These are phyloP conservation scores for Hypena proboscidalis DNA, from an alignment of 2,888 invertebrate genomes.

Conservation along the genomic window DNA sequence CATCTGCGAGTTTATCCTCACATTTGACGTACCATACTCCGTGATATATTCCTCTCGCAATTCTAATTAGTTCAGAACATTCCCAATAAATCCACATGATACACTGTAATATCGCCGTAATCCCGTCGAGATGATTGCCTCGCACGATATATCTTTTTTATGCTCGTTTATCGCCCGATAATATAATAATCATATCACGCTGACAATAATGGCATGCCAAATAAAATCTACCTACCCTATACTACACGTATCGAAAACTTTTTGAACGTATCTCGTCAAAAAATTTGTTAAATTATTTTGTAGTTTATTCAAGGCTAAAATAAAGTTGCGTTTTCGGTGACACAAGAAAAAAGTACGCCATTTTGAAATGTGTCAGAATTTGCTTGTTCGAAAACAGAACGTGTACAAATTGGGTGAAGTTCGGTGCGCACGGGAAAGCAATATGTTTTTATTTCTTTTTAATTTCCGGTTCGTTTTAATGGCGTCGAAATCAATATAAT, in stretches of 20 bases:
- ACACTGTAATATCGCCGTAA: slow-evolving; percentile 76
- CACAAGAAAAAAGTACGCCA: slow-evolving; percentile 39
- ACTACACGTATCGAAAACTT: slow-evolving; percentile 56
- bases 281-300: slow-evolving; percentile 5
- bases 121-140: slow-evolving; percentile 77
- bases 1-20: not conserved
- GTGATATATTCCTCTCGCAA: slow-evolving; percentile 25
- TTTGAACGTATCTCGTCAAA: slow-evolving; percentile 41
- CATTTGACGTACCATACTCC: not conserved
- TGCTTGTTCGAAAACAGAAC: slow-evolving; percentile 75
- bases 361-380: slow-evolving; percentile 53
- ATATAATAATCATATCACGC: slow-evolving; percentile 83
- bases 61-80: slow-evolving; percentile 65
- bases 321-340: slow-evolving; percentile 42
- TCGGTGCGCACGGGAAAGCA: slow-evolving; percentile 81
- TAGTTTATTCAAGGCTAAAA: slow-evolving; percentile 7
- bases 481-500: slow-evolving; percentile 85
- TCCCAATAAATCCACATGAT: slow-evolving; percentile 76
- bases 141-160: slow-evolving; percentile 80
- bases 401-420: slow-evolving; percentile 82
- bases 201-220: slow-evolving; percentile 83
- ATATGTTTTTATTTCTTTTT: slow-evolving; percentile 85
- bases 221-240: slow-evolving; percentile 81
- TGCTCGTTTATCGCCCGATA: slow-evolving; percentile 81
- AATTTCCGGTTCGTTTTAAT: slow-evolving; percentile 84